Conservation (phyloP, 64 coral and sea anemone species). For the Porites australiensis region DNA sequence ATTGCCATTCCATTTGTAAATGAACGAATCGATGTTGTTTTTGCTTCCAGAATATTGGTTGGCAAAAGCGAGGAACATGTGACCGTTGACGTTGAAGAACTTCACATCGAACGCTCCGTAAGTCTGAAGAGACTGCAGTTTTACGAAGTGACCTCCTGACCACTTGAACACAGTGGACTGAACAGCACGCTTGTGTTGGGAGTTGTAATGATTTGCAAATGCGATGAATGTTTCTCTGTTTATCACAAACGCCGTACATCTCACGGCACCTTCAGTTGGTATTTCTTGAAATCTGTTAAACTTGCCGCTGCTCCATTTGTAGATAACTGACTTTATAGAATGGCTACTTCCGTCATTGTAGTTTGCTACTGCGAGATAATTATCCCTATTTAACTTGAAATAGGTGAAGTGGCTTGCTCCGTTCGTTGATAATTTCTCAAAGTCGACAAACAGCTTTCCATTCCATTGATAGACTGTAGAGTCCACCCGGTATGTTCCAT, state of each 20-base stretch:
- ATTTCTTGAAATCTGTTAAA: background rate
- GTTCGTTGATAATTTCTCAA: slow-evolving; percentile 34
- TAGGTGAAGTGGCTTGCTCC: slow-evolving; percentile 3
- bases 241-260: slow-evolving; percentile 4
- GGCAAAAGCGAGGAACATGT: slow-evolving; percentile 45
- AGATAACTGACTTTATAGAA: background rate
- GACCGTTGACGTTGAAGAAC: slow-evolving; percentile 49
- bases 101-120: slow-evolving; percentile 33
- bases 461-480: slow-evolving; percentile 8
- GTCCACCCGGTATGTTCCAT: background rate
- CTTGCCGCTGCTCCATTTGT: background rate
- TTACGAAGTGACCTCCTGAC: too few species aligned
- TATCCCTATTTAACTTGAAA: background rate
- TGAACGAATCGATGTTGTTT: background rate
- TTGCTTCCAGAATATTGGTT: background rate
- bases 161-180: too few species aligned
- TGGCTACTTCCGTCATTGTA: background rate
- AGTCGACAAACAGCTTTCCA: background rate
- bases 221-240: background rate
- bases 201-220: background rate
- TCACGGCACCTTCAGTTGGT: background rate
- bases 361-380: slow-evolving; percentile 19
- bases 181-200: background rate
- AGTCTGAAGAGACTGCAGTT: slow-evolving; percentile 36
- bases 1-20: slow-evolving; percentile 24